Base-by-base conservation (phyloP, 92 coral and sea anemone genomes). In the Metridium senile region DNA sequence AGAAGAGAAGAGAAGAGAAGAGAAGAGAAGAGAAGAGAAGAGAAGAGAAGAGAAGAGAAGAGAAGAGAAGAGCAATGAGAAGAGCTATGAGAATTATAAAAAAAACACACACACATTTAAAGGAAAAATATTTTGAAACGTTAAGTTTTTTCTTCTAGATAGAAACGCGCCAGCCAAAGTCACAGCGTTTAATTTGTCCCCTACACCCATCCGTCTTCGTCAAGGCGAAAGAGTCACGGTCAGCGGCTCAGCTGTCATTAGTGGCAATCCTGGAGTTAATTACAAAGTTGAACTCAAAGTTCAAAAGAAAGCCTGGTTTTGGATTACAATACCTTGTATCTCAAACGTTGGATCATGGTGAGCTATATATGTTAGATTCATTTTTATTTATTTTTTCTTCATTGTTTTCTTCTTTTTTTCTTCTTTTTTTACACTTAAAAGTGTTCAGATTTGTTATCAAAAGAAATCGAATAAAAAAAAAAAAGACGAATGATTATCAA, bases 161-260 rank as follows among this genome's bases (percentile, higher is more conserved):
- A 17, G 58, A 1, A 34, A 19, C 10, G 57, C 66, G 21, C 76
- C 89, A 7, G 77, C 74, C 19, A 58, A 58, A 39, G 23, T 85
- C 27, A 9, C 4, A 3, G 53, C 27, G 49, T 33, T 85, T 16
- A 29, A 11, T 7, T 54, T 85, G 23, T 39, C 71, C 1, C 89
- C 89, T 35, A 17, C 53, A 1, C 85, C 85, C 21, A 26, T 85
- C 20, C 1, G 1, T 1, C 76, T 85, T 34, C 67, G 58, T 34
- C 18, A 66, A 57, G 89, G 89, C 2, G 71, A 57, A 16, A 80
- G 22, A 39, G 65, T 85, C 9, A 71, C 65, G 9, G 10, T 72
- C 3, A 22, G 85, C n/a, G 85, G 85, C 17, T 49, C 68, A 63
- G 70, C 79, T 26, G 39, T 0, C 1, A 76, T 80, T 1, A 9